Base-by-base conservation (phyloP, 1,140 invertebrate species). In the Drosophila simulans region DNA sequence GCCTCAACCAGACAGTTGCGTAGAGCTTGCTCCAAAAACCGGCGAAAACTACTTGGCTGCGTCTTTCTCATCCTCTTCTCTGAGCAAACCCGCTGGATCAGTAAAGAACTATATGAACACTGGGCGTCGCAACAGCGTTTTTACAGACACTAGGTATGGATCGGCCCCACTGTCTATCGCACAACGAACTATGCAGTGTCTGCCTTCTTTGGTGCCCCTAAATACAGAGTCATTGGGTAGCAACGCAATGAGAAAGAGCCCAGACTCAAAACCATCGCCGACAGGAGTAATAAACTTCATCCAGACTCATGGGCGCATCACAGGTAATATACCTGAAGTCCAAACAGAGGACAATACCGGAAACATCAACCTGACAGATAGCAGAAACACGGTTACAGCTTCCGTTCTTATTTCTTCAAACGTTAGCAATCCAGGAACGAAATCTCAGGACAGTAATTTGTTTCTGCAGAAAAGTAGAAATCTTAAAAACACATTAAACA, bases 391-490 rank as follows among this genome's bases (percentile, higher is more conserved):
- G 4, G 5, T 7, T 34, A 12, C 48, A 0, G 35, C 42, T 13
- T 17, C 48, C 3, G 39, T 13, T 25, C 7, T 48, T 7, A 59
- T 48, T 8, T 15, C 22, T 15, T 22, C 20, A 2, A 53, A 27
- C 35, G 11, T 12, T 13, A 25, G 39, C 59, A 57, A 12, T 27
- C n/a, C 15, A 22, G 55, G 77, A 17, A 43, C 68, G 10, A 83
- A 88, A 59, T 34, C 73, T 4, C 8, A 31, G 31, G 60, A 79
- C 3, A 91, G 55, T n/a, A 89, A 55, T 25, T 57, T 91, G 5
- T 22, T 89, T n/a, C 90, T 85, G 49, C 90, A 91, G 22, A 90
- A 90, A 64, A 76, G 80, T 2, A 82, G 84, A 31, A 91, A 91
- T 72, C 75, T 91, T 5, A 91, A 90, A 40, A 89, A 81, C 15